Conservation (phyloP, 2,888 invertebrate species). For the Cosmopolites sordidus region DNA sequence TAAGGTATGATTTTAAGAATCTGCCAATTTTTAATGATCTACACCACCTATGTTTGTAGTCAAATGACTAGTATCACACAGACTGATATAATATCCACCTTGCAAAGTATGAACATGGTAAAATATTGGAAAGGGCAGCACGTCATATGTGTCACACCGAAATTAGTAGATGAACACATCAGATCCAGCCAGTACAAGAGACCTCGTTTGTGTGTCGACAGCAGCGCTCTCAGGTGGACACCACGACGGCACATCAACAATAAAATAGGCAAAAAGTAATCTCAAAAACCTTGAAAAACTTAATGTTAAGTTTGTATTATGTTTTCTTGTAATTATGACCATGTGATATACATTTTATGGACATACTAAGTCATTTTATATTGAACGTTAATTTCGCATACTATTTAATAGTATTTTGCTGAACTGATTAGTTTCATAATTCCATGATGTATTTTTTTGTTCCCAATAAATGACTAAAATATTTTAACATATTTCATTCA, state of each 20-base stretch:
- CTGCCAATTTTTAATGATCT: background rate
- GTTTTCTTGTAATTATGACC: background rate
- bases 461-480: background rate
- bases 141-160: constrained; percentile 95
- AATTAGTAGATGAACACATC: constrained; percentile 89
- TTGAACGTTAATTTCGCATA: too few relatives aligned
- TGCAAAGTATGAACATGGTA: constrained; percentile 97
- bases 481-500: too few relatives aligned
- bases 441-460: background rate
- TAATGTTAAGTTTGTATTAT: constrained; percentile 10
- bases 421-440: too few relatives aligned
- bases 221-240: constrained; percentile 75
- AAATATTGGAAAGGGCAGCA: constrained; percentile 99
- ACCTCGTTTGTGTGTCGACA: constrained; percentile 82
- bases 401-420: too few relatives aligned
- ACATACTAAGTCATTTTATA: too few relatives aligned
- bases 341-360: too few relatives aligned
- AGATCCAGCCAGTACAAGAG: constrained; percentile 87
- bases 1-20: constrained; percentile 54
- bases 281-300: too few relatives aligned
- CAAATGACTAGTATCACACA: constrained; percentile 94
- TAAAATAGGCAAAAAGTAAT: constrained; percentile 45
- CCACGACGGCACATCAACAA: constrained; percentile 55
- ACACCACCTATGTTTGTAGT: too few relatives aligned
- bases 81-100: constrained; percentile 91